phyloP scores from a whole-genome alignment of 2,113 vertebrate genomes.

The Elephas maximus region DNA sequence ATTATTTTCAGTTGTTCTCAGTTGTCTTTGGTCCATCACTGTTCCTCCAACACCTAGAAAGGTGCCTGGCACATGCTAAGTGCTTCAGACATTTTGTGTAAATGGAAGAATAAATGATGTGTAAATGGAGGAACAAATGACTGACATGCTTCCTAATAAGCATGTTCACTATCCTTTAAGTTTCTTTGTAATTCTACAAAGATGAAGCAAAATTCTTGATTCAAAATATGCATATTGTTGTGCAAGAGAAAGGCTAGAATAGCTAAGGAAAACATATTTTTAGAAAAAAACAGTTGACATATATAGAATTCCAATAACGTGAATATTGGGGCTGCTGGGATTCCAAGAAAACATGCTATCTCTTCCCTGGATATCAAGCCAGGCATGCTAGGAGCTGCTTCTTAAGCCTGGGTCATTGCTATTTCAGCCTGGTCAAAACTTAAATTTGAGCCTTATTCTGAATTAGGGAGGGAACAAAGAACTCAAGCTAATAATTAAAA shows the following conservation, averaged over 20 bases:
- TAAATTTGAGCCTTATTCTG: slow-evolving; percentile 18
- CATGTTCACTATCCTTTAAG: neutral
- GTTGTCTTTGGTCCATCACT: neutral
- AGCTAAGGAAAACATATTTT: neutral
- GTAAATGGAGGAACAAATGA: neutral
- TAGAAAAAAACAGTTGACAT: neutral
- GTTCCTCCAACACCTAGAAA: neutral
- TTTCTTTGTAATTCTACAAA: slow-evolving; percentile 23
- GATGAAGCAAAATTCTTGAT: neutral
- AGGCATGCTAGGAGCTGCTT: neutral
- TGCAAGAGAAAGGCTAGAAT: neutral
- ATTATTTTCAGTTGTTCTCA: neutral
- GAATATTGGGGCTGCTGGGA: neutral
- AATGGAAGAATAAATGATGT: neutral
- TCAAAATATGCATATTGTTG: neutral
- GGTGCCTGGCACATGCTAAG: neutral
- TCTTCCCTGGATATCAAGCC: neutral
- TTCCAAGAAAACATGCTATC: neutral
- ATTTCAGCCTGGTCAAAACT: neutral
- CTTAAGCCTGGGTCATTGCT: neutral
- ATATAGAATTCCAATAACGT: neutral
- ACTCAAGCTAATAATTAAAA: neutral
- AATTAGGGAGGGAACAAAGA: neutral
- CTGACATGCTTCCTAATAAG: neutral
- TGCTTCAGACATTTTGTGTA: neutral